phyloP scores from a whole-genome alignment of 2,797 vertebrate species.

The Melanotaenia pygmaea region DNA sequence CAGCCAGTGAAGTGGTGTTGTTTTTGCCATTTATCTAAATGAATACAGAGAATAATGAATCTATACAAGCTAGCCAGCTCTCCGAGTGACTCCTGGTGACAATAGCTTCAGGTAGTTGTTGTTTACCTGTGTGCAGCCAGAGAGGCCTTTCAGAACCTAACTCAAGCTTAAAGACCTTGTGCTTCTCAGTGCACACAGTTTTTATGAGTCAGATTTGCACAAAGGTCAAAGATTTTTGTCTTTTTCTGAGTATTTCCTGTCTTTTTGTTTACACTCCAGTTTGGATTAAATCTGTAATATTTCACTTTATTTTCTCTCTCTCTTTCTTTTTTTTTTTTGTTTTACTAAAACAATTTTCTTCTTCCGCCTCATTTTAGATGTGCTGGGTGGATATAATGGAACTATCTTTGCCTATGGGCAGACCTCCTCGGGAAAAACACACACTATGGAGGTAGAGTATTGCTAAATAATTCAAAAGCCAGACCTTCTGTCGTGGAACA shows the following conservation, averaged over 20 bases:
- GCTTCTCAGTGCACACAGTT: constrained; percentile 17
- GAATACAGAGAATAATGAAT: constrained; percentile 33
- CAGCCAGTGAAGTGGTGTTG: neutral
- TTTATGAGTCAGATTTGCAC: constrained; percentile 40
- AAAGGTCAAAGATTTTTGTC: constrained; percentile 52
- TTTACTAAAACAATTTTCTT: constrained; percentile 23
- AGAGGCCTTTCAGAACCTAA: constrained; percentile 37
- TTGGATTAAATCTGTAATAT: neutral
- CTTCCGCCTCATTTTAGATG: constrained; percentile 80
- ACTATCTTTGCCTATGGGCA: constrained; percentile 98
- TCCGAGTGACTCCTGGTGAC: constrained; percentile 20
- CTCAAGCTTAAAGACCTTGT: constrained; percentile 43
- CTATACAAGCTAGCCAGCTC: neutral
- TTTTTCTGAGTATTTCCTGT: constrained; percentile 15
- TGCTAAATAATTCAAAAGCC: constrained; percentile 62
- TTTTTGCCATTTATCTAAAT: constrained; percentile 29
- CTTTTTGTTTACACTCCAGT: constrained; percentile 3
- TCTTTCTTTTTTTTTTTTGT: neutral
- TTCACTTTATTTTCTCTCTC: neutral
- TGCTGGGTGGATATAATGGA: constrained; percentile 94
- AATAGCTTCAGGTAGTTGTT: constrained; percentile 41
- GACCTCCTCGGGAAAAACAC: constrained; percentile 95
- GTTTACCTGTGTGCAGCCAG: constrained; percentile 53
- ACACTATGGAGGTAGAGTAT: constrained; percentile 94
- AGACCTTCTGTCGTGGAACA: constrained; percentile 19